Percentiles rank a stretch among this genome's conserved stretches.
Evolutionary conservation across 2,888 invertebrate species (phyloP).

Genomic region (Trissolcus brochymenae): DNA sequence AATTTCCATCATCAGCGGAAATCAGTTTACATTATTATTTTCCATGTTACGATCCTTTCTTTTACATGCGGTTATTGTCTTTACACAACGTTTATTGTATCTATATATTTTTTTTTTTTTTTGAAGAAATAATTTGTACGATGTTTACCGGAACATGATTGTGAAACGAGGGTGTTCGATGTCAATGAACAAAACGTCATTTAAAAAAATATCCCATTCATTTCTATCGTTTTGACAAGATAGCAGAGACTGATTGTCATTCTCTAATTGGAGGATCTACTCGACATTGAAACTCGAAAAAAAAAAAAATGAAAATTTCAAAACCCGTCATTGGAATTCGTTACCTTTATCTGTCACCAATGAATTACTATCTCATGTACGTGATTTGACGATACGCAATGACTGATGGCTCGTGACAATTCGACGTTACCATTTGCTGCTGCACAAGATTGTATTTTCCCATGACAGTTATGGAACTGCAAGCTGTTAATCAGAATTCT

Average conservation of each 20-base stretch:
- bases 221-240: conserved; percentile 43
- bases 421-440: conserved; percentile 45
- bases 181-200: neutral
- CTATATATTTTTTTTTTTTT: too few species aligned
- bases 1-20: conserved; percentile 1
- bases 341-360: conserved; percentile 39
- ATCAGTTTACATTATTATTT: too few species aligned
- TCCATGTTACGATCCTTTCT: too few species aligned
- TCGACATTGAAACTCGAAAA: conserved; percentile 43
- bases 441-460: conserved; percentile 33
- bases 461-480: conserved; percentile 19
- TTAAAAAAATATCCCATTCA: conserved; percentile 41
- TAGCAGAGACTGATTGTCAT: conserved; percentile 40
- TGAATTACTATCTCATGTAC: conserved; percentile 45
- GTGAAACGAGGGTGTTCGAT: too few species aligned
- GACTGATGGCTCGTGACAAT: conserved; percentile 48
- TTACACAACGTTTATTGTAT: too few species aligned
- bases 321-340: conserved; percentile 47
- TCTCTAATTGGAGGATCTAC: conserved; percentile 52
- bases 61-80: too few species aligned
- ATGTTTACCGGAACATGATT: too few species aligned
- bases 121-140: too few species aligned
- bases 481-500: conserved; percentile 36
- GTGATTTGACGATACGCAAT: conserved; percentile 43
- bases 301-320: conserved; percentile 51